Percentiles rank a stretch among this genome's conserved stretches.
Conservation (phyloP, 37 sponge, comb jelly and placozoan genomes). For the Dysidea cf. avara region DNA sequence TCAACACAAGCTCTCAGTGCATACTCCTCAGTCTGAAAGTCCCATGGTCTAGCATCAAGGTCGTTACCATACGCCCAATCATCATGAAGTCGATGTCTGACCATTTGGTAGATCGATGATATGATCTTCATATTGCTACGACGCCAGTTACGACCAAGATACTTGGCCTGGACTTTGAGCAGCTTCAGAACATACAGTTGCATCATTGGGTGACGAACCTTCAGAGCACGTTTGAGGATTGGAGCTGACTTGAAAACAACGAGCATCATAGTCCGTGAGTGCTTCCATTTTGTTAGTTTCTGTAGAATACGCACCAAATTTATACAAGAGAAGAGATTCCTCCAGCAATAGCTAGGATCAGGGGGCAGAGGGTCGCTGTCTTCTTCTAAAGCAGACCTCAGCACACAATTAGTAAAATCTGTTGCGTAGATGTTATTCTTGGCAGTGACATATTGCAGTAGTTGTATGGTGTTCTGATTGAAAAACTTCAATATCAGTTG, state of each 20-base stretch:
- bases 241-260: constrained; percentile 95
- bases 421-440: constrained; percentile 66
- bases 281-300: constrained; percentile 96
- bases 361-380: constrained; percentile 42
- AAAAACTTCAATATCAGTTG: constrained; percentile 93
- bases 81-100: constrained; percentile 88
- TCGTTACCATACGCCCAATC: constrained; percentile 99
- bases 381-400: constrained; percentile 16
- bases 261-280: constrained; percentile 89
- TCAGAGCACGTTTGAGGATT: constrained; percentile 91
- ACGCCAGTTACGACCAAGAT: constrained; percentile 92
- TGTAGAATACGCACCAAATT: constrained; percentile 90
- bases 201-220: constrained; percentile 83
- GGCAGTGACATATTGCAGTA: constrained; percentile 77
- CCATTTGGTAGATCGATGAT: constrained; percentile 90
- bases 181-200: constrained; percentile 92
- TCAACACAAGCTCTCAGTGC: constrained; percentile 72
- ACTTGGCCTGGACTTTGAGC: constrained; percentile 88
- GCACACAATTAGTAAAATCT: constrained; percentile 79
- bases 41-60: constrained; percentile 88
- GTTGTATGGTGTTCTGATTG: constrained; percentile 92
- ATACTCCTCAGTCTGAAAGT: constrained; percentile 85
- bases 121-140: constrained; percentile 89
- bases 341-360: constrained; percentile 70
- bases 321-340: constrained; percentile 90